Base-by-base conservation (phyloP, 2,888 invertebrate genomes). In the Amblyteles armatorius region DNA sequence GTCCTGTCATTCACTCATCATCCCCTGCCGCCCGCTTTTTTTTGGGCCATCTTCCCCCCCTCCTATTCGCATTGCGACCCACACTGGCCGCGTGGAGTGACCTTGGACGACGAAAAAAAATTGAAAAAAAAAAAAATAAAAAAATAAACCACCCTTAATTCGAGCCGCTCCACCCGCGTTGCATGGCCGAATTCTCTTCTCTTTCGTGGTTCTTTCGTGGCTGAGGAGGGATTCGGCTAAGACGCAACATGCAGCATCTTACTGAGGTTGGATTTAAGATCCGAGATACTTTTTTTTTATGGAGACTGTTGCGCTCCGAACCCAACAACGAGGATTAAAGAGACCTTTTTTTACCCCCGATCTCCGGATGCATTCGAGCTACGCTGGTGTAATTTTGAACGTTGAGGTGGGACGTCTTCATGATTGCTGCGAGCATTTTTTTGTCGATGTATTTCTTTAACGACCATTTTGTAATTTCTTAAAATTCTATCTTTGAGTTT, bases 1-100 rank as follows among this genome's bases (percentile, higher is more conserved):
- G 94, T 94, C 93, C 94, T 93, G 94, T 94, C 94, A 93, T 93
- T 93, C 94, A 93, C 91, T 93, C 93, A 91, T 94, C 93, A 93
- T 93, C 92, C 92, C 92, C 92, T 92, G 91, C 92, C 85, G 88
- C 86, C 68, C 65, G 57, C 11, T 57, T 57, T 80, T 83, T 82
- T 74, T 74, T 52, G 36, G 19, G 16, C 65, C 68, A 29, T 79
- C 44, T 52, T 77, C 65, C 67, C 67, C 36, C 74, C 63, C 57
- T 73, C 71, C 77, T 76, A 69, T 57, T 71, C 33, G 55, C 72
- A 60, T 68, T 77, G 72, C 76, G 79, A 22, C 29, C 60, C 13
- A 13, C 26, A 29, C 13, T 60, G 26, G 60, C 29, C 29, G 26
- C 29, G 0, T 11, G 4, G 60, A 60, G 29, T 60, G 60, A 60